Evolutionary conservation across 2,888 invertebrate species (phyloP), one percentile per base, ranked within the genome.

Genomic region (Biston stratarius): DNA sequence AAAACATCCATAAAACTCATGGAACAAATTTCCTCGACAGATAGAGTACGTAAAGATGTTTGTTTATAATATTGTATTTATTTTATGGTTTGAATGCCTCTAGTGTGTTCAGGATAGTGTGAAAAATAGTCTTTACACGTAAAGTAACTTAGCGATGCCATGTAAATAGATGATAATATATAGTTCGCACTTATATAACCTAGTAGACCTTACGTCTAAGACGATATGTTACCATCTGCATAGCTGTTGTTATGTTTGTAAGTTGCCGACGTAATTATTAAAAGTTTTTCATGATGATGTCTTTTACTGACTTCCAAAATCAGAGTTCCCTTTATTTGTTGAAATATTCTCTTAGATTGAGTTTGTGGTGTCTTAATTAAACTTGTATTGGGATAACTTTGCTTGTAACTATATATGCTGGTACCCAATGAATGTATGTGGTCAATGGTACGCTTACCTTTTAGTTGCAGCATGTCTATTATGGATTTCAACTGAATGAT

Each of bases 191-290:
- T 62, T 76, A 75, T 73, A 77, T 76, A 76, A 76, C 63, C 67
- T 63, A 75, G 69, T 74, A 55, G 47, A 57, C 44, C 49, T 53
- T 57, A 24, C 55, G 44, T 48, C 48, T 40, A 38, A 40, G 53
- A 51, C 33, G 49, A 49, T 51, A 57, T 58, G 59, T 51, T 68
- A 67, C 59, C 55, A 38, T 38, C 59, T 80, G 76, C 81, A 78
- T 81, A 80, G 79, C 74, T 78, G 79, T 87, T 90, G 90, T 90
- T 90, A 83, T 88, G 89, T 90, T 90, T 89, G 88, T 84, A 80
- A 80, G 77, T 80, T 90, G 90, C 67, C 40, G 55, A 64, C 51
- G 63, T 68, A 56, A 63, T 63, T 63, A 68, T 90, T 90, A 90
- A 90, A 90, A 77, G 81, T 86, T 88, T 90, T 88, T 83, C 74